Base-by-base conservation (phyloP, 2,888 invertebrate species). In the Eristalis intricaria region DNA sequence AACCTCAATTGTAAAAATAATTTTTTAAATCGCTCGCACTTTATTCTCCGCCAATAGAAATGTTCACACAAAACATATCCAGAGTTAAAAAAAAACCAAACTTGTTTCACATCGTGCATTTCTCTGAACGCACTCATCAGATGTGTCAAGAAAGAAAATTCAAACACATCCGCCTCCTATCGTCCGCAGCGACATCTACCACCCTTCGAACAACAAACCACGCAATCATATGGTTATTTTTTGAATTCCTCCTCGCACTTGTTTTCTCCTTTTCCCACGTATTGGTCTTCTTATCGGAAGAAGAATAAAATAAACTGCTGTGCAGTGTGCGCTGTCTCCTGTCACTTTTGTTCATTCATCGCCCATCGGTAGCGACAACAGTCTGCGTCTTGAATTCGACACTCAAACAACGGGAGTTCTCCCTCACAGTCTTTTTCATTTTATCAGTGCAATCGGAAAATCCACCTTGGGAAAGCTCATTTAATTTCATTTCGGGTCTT, bases 261-360 rank as follows among this genome's bases (percentile, higher is more conserved):
- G 66, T 63, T 66, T 65, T 70, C 69, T 19, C 35, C 43, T 73
- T 35, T 13, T 64, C 40, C 22, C 29, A 15, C 19, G 10, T n/a
- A 19, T 11, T 19, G 50, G 50, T 43, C 35, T 81, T 81, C 68
- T 73, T 82, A 73, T 64, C 76, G 40, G 56, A 75, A 76, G 56
- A 75, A 76, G 11, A 68, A 71, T 56, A 11, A 29, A 26, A 22
- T 79, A 19, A n/a, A 35, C 68, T 50, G 8, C 35, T 35, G 11
- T 50, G 68, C 23, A 3, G 2, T 26, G 26, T 26, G 26, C n/a
- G 63, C 73, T 69, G 50, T 50, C 58, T 60, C 71, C 63, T 43
- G 43, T 73, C 76, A 82, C 82, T 78, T 86, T 77, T 82, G 75
- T 79, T 83, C 74, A 82, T 82, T 75, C 83, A 78, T 75, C 58